Evolutionary conservation across 1,140 invertebrate genomes (phyloP).

Genomic region (Galleria mellonella): DNA sequence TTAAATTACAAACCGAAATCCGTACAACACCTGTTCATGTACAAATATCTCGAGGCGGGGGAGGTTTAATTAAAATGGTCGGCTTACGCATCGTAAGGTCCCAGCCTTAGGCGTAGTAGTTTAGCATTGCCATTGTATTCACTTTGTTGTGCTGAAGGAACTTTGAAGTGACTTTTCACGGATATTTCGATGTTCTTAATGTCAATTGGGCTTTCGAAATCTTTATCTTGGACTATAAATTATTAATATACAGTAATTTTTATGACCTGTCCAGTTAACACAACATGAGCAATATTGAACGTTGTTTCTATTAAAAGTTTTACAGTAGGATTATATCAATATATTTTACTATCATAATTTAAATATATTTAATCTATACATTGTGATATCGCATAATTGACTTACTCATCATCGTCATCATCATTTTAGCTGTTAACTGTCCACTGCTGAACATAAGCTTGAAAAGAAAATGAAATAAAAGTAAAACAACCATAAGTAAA

Average conservation of each 20-base stretch:
- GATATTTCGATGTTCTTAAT: conserved; percentile 30
- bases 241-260: too few species aligned
- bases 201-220: conserved; percentile 35
- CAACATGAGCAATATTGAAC: conserved; percentile 2
- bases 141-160: conserved; percentile 40
- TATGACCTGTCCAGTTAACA: too few species aligned
- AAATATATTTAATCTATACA: too few species aligned
- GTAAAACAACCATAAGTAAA: too few species aligned
- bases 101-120: conserved; percentile 44
- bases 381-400: too few species aligned
- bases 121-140: conserved; percentile 59
- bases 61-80: conserved; percentile 32
- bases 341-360: too few species aligned
- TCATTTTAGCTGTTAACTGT: too few species aligned
- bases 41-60: conserved; percentile 7
- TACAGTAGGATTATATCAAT: too few species aligned
- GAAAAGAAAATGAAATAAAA: too few species aligned
- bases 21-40: not conserved
- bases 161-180: conserved; percentile 26
- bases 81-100: conserved; percentile 21
- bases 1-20: conserved; percentile 8
- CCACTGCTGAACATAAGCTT: too few species aligned
- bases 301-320: too few species aligned
- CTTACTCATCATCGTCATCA: too few species aligned
- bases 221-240: not conserved